Base-by-base conservation (phyloP, 1,140 invertebrate species). In the Tetramorium simillimum region DNA sequence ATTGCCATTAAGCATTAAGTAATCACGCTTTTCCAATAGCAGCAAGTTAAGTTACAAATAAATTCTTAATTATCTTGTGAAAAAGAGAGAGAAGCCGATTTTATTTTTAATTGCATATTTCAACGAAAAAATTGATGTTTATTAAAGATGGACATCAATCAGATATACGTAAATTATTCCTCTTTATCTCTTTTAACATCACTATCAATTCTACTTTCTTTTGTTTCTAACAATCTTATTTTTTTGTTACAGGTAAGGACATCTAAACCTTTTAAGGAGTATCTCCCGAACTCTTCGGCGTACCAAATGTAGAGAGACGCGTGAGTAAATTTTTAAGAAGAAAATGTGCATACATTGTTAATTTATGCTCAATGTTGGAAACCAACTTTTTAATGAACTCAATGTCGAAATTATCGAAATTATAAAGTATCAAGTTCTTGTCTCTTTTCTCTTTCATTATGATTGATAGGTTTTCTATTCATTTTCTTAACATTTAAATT, bases 1-100 rank as follows among this genome's bases (percentile, higher is more conserved):
- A 10, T 72, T 58, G 33, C 80, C 67, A 84, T 87, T 86, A 89
- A 89, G 60, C n/a, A 33, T 43, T 28, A 10, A 62, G 40, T 72
- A 76, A 86, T 82, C 72, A 2, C 28, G 12, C 14, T 37, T 46
- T 60, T 14, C n/a, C 24, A 24, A 46, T 24, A 58, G 3, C 16
- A 33, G 12, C 77, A 6, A 28, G 37, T 53, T 28, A 14, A 21
- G 3, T 63, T 43, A 16, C 28, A 72, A 51, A 84, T 62, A 21
- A 21, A 62, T 84, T 62, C 9, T 5, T 9, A 12, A 58, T 82
- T 53, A 28, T 46, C 28, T 10, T 18, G 14, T 24, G 9, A 62
- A 1, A 63, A 1, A 2, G 18, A 46, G 10, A 69, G 21, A 49
- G 21, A 24, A 46, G 2, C 12, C 16, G 1, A 28, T 78, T 69